phyloP scores from a whole-genome alignment of 2,113 vertebrate genomes.

The Psophia crepitans region DNA sequence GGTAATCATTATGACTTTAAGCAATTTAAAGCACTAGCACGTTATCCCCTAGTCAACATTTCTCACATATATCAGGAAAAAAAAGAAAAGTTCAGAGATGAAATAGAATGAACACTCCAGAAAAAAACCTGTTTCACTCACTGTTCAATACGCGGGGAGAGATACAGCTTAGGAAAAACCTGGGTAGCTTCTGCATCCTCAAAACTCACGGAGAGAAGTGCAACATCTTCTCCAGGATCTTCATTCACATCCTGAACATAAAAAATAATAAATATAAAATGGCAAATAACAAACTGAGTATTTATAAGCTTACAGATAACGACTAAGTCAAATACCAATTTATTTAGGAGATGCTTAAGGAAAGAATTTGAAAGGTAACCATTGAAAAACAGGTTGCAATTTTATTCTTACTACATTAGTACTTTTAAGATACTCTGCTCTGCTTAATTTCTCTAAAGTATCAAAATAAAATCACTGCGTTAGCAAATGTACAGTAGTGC shows the following conservation, averaged over 20 bases:
- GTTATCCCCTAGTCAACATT: neutral
- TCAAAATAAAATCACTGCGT: neutral
- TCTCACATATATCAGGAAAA: neutral
- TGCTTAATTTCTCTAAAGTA: neutral
- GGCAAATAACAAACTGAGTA: neutral
- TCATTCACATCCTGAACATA: slow-evolving; percentile 86
- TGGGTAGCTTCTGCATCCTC: slow-evolving; percentile 97
- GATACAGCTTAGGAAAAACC: slow-evolving; percentile 94
- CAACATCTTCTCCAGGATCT: slow-evolving; percentile 96
- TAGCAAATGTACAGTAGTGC: neutral
- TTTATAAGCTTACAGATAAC: neutral
- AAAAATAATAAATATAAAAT: neutral
- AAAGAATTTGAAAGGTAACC: neutral
- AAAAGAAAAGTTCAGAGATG: neutral
- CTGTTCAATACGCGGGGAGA: slow-evolving; percentile 97
- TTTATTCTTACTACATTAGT: neutral
- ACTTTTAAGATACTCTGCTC: neutral
- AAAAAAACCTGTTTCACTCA: slow-evolving; percentile 74
- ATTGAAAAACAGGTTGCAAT: neutral
- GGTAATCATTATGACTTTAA: neutral
- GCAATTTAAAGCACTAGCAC: neutral
- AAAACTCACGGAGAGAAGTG: slow-evolving; percentile 94
- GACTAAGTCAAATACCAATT: neutral
- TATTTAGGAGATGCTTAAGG: neutral
- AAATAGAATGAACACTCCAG: neutral